Evolutionary conservation across 2,888 invertebrate genomes (phyloP).

Genomic region (Tenthredo livida): DNA sequence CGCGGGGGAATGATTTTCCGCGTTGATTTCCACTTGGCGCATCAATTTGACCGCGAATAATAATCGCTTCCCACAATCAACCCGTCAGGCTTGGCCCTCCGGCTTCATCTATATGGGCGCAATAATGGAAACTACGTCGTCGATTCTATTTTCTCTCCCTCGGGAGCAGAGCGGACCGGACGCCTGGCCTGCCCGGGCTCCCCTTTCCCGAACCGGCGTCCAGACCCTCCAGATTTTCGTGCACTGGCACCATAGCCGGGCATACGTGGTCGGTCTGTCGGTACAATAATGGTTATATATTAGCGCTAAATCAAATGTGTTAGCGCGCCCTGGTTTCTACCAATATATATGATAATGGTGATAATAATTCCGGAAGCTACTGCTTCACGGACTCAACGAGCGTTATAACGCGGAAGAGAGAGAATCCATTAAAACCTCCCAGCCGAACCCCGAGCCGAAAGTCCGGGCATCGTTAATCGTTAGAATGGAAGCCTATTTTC

Average conservation of each 20-base stretch:
- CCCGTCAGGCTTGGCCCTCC: constrained; percentile 54
- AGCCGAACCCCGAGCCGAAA: not conserved
- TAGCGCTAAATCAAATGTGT: constrained; percentile 77
- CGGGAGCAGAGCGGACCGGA: constrained; percentile 62
- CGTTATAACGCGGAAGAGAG: constrained; percentile 53
- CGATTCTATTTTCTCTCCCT: constrained; percentile 77
- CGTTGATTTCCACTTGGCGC: not conserved
- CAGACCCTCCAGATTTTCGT: constrained; percentile 25
- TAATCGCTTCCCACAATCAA: constrained; percentile 37
- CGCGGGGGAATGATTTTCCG: not conserved
- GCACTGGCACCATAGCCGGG: not conserved
- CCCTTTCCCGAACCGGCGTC: constrained; percentile 1
- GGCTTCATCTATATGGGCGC: constrained; percentile 69
- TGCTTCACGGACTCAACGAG: constrained; percentile 65
- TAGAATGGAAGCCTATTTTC: not conserved
- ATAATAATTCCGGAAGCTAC: constrained; percentile 74
- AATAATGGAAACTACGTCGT: constrained; percentile 77
- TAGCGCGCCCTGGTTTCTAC: constrained; percentile 66
- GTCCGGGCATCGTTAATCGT: not conserved
- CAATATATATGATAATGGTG: constrained; percentile 77
- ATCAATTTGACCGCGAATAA: constrained; percentile 29
- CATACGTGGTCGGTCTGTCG: constrained; percentile 59
- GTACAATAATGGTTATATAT: constrained; percentile 77
- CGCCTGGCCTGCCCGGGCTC: constrained; percentile 55
- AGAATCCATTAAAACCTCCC: not conserved